Conservation (phyloP, 2,888 invertebrate genomes). For the Acleris emargana region DNA sequence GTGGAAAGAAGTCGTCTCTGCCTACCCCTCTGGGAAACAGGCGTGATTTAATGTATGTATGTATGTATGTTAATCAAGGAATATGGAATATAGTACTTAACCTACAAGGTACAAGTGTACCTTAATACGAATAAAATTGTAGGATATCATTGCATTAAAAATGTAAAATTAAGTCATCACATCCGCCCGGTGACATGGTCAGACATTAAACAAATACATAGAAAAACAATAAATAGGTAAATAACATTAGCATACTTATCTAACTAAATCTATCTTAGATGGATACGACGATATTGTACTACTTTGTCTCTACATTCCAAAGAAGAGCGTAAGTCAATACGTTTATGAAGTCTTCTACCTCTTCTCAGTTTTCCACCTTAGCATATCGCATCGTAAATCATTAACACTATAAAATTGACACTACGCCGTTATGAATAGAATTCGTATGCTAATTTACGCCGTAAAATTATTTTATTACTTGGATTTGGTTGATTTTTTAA, state of each 20-base stretch:
- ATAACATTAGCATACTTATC: constrained; percentile 14
- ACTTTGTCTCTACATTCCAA: neutral
- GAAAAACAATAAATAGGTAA: constrained; percentile 13
- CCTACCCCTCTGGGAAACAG: too few relatives aligned
- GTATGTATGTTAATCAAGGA: too few relatives aligned
- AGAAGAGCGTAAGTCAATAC: constrained; percentile 4
- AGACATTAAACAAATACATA: constrained; percentile 9
- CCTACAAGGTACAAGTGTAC: too few relatives aligned
- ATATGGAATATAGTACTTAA: too few relatives aligned
- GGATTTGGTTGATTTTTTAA: constrained; percentile 21
- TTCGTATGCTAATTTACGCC: constrained; percentile 25
- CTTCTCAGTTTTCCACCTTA: neutral
- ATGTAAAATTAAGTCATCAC: constrained; percentile 3
- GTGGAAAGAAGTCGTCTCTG: too few relatives aligned
- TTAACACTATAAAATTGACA: constrained; percentile 30
- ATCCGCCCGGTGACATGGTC: constrained; percentile 4
- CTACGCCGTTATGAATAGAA: constrained; percentile 20
- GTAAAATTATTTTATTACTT: constrained; percentile 31
- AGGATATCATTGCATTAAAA: neutral
- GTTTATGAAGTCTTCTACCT: neutral
- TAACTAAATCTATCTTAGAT: constrained; percentile 9
- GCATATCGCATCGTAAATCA: constrained; percentile 22
- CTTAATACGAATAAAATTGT: too few relatives aligned
- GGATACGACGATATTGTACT: neutral
- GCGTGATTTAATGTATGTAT: too few relatives aligned